phyloP scores from a whole-genome alignment of 2,888 invertebrate species.

The Lasioglossum leucozonium region DNA sequence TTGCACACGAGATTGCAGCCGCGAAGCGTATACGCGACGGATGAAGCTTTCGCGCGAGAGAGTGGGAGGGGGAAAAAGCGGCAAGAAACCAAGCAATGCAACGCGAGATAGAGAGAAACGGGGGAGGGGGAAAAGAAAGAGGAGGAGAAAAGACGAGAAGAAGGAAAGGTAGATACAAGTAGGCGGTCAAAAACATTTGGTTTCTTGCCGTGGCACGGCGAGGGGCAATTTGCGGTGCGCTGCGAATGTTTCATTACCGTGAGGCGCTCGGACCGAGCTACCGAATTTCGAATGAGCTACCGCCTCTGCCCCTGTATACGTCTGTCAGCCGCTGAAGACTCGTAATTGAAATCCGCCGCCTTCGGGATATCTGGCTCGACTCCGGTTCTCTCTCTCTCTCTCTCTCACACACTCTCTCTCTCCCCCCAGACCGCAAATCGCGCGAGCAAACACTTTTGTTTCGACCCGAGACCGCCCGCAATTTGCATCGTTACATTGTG shows the following conservation, averaged over 20 bases:
- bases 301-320: slow-evolving; percentile 65
- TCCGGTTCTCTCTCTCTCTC: slow-evolving; percentile 52
- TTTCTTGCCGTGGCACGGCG: slow-evolving; percentile 74
- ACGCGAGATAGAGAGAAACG: slow-evolving; percentile 16
- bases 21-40: slow-evolving; percentile 47
- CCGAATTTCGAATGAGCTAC: slow-evolving; percentile 84
- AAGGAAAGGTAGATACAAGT: slow-evolving; percentile 66
- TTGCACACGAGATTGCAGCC: slow-evolving; percentile 75
- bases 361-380: slow-evolving; percentile 63
- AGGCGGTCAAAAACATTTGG: slow-evolving; percentile 77
- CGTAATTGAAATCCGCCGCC: slow-evolving; percentile 84
- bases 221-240: slow-evolving; percentile 83
- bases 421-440: slow-evolving; percentile 80
- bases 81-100: background rate
- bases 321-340: slow-evolving; percentile 78
- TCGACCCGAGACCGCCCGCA: slow-evolving; percentile 74
- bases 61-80: slow-evolving; percentile 12
- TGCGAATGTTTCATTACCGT: slow-evolving; percentile 84
- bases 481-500: slow-evolving; percentile 79
- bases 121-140: background rate
- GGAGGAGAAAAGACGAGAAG: slow-evolving; percentile 14
- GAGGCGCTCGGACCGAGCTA: slow-evolving; percentile 81
- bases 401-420: background rate
- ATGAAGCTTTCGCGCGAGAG: slow-evolving; percentile 35
- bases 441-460: slow-evolving; percentile 83